Base-by-base conservation (phyloP, 2,888 invertebrate species). In the Caenorhabditis afra region DNA sequence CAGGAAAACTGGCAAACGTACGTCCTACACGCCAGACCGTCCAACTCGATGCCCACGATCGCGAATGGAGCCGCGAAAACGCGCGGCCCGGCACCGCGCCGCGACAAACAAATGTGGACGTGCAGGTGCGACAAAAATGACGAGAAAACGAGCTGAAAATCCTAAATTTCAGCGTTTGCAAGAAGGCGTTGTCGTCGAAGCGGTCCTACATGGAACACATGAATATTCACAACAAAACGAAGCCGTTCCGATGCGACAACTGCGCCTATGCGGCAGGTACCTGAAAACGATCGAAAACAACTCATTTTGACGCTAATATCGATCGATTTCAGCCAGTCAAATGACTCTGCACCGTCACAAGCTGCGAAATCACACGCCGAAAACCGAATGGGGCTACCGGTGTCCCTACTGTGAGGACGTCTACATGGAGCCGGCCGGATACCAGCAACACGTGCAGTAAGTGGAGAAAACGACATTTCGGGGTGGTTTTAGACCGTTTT, bases 361-460 rank as follows among this genome's bases (percentile, higher is more conserved):
- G 14, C 83, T 90, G n/a, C 80, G 90, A 11, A 87, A 87, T 59
- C 90, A 90, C 79, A 86, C 85, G 2, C 78, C 87, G 7, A 78
- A 85, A 44, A 58, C 81, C 2, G 82, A 87, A 50, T 90, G 90
- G 90, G 87, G 88, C n/a, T 90, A 90, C 62, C 76, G 74, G 20
- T 90, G 90, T 62, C 89, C 90, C 10, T 88, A 90, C 74, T 90
- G 90, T 59, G 66, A 64, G 0, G 87, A 87, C 20, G 74, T 78
- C 11, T 83, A 81, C 61, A 88, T 90, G 89, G 90, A 90, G 64
- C 90, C 90, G 8, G 90, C 90, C 11, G 87, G 88, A 52, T 90
- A 90, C 73, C 88, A 88, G 66, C 86, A 86, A 23, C 90, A 90
- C 67, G 86, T 90, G 44, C 75, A 82, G 90, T 90, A 66, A 71